Conservation (phyloP, 2,888 invertebrate species). For the Tetragnatha montana region DNA sequence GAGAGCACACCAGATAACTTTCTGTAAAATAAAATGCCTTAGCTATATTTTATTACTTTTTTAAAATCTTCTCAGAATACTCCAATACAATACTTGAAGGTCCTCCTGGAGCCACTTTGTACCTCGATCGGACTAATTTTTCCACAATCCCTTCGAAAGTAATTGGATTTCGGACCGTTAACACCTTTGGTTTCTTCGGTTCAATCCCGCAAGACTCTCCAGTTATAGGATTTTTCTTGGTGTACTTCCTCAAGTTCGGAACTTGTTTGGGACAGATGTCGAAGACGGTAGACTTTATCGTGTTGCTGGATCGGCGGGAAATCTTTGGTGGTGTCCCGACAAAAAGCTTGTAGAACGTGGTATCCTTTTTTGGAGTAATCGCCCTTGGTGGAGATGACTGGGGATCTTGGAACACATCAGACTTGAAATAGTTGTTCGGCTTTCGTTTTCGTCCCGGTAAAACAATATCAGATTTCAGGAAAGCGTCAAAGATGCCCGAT, state of each 20-base stretch:
- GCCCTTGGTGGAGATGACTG: slow-evolving; percentile 26
- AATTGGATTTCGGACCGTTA: slow-evolving; percentile 43
- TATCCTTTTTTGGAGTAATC: slow-evolving; percentile 6
- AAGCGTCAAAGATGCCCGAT: slow-evolving; percentile 47
- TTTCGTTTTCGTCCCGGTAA: not conserved
- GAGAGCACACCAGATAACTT: too few species aligned
- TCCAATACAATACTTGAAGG: slow-evolving; percentile 39
- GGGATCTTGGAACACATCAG: slow-evolving; percentile 7
- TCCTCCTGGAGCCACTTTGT: slow-evolving; percentile 51
- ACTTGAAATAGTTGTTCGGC: slow-evolving; percentile 41
- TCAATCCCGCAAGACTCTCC: slow-evolving; percentile 16
- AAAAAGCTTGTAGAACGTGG: slow-evolving; percentile 43
- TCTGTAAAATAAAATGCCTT: too few species aligned
- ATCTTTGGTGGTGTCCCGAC: slow-evolving; percentile 7
- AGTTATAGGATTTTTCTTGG: slow-evolving; percentile 55
- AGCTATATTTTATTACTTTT: too few species aligned
- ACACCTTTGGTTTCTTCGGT: not conserved
- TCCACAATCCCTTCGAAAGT: slow-evolving; percentile 60
- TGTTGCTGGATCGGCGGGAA: not conserved
- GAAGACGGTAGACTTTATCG: slow-evolving; percentile 30
- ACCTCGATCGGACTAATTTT: slow-evolving; percentile 9
- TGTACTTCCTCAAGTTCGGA: not conserved
- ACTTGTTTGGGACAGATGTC: slow-evolving; percentile 7
- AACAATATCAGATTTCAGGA: not conserved
- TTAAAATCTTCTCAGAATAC: slow-evolving; percentile 22